Percentiles rank a stretch among this genome's conserved stretches.
These are phyloP conservation scores for Collichthys lucidus DNA, from an alignment of 2,113 vertebrate species.

Conservation along the genomic window DNA sequence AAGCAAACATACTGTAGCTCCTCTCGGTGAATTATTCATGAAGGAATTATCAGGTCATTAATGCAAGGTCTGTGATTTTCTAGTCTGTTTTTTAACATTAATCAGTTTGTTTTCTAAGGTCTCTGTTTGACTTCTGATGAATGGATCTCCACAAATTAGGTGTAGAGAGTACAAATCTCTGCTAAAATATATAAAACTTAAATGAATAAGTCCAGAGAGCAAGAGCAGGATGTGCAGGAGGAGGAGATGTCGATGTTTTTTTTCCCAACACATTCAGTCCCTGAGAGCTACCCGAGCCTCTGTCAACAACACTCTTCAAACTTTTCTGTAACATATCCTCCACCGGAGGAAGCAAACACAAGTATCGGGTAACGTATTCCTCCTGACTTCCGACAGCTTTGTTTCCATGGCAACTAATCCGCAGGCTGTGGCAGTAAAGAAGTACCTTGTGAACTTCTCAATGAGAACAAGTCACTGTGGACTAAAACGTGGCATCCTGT, in stretches of 20 bases:
- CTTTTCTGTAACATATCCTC: slow-evolving; percentile 44
- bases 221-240: neutral
- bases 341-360: slow-evolving; percentile 38
- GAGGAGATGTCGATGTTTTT: neutral
- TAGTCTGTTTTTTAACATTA: slow-evolving; percentile 18
- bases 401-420: slow-evolving; percentile 79
- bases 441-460: slow-evolving; percentile 77
- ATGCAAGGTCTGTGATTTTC: slow-evolving; percentile 3
- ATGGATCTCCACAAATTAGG: neutral
- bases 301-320: slow-evolving; percentile 52
- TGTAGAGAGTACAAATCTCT: neutral
- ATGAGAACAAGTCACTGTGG: slow-evolving; percentile 71
- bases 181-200: slow-evolving; percentile 4
- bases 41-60: slow-evolving; percentile 27
- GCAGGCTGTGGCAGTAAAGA: slow-evolving; percentile 56
- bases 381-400: slow-evolving; percentile 64
- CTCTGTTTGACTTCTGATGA: neutral
- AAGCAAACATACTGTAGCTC: slow-evolving; percentile 27
- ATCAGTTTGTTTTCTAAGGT: neutral
- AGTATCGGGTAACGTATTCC: slow-evolving; percentile 49
- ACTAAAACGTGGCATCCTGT: slow-evolving; percentile 49
- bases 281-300: slow-evolving; percentile 19
- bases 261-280: neutral
- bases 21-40: slow-evolving; percentile 43
- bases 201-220: neutral